These are phyloP conservation scores for Galeopterus variegatus DNA, from an alignment of 2,113 vertebrate species.

Conservation along the genomic window DNA sequence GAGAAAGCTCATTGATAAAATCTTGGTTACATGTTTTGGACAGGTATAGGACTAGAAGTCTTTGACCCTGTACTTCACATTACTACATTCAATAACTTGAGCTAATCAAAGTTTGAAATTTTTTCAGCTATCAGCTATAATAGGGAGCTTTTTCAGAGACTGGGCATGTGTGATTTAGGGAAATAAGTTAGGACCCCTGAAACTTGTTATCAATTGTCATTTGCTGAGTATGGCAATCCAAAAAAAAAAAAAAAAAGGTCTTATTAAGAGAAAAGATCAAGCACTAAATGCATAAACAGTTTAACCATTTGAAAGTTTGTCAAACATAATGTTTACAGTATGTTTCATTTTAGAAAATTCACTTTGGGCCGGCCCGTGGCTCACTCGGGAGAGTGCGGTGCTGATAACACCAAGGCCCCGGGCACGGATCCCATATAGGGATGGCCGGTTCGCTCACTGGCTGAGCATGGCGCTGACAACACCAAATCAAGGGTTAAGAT, in stretches of 20 bases:
- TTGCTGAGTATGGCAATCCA: neutral
- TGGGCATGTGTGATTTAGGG: neutral
- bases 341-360: slow-evolving; percentile 55
- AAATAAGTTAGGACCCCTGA: neutral
- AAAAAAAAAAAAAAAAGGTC: neutral
- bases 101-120: slow-evolving; percentile 26
- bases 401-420: no score
- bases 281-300: neutral
- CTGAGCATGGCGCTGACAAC: no score
- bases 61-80: neutral
- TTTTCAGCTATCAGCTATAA: neutral
- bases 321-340: slow-evolving; percentile 39
- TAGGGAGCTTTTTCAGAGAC: slow-evolving; percentile 4
- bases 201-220: neutral
- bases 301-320: neutral
- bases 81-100: neutral
- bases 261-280: slow-evolving; percentile 47
- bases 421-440: no score
- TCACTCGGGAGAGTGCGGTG: no score
- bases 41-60: neutral
- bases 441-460: no score
- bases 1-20: slow-evolving; percentile 40
- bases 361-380: no score
- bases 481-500: no score
- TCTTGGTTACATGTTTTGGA: neutral